phyloP scores from a whole-genome alignment of 1,140 invertebrate species.

The Eupeodes corollae region DNA sequence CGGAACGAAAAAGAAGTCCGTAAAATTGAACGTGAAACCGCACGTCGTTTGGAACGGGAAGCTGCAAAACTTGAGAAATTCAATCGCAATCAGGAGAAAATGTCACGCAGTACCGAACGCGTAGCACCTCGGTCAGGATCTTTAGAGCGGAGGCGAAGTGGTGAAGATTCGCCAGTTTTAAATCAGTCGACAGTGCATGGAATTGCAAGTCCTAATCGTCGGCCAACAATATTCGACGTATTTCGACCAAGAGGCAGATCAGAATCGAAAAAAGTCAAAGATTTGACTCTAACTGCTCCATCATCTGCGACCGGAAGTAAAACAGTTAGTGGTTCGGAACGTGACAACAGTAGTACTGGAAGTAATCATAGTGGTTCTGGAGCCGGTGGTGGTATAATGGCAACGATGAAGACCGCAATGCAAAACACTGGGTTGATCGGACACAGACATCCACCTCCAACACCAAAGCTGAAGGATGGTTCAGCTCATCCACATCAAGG shows the following conservation, averaged over 20 bases:
- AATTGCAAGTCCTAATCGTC: conserved; percentile 54
- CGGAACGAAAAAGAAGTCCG: conserved; percentile 33
- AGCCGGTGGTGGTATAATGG: conserved; percentile 50
- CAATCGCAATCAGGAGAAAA: conserved; percentile 34
- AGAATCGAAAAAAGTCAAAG: conserved; percentile 55
- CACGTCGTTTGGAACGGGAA: conserved; percentile 28
- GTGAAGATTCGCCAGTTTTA: conserved; percentile 40
- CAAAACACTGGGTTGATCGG: conserved; percentile 48
- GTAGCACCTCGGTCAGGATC: conserved; percentile 30
- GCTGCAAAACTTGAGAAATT: conserved; percentile 34
- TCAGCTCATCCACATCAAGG: conserved; percentile 50
- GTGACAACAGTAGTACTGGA: conserved; percentile 18
- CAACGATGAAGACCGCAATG: conserved; percentile 66
- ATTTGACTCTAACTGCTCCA: conserved; percentile 21
- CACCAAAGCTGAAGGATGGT: conserved; percentile 44
- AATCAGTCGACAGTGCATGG: conserved; percentile 38
- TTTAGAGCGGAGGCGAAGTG: conserved; percentile 45
- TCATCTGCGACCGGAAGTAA: conserved; percentile 14
- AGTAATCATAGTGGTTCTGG: conserved; percentile 1
- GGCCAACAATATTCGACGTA: conserved; percentile 67
- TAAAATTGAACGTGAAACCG: conserved; percentile 30
- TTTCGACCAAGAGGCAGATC: conserved; percentile 72
- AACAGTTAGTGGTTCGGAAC: conserved; percentile 2
- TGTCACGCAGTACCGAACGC: conserved; percentile 35
- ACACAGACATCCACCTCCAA: conserved; percentile 36